Evolutionary conservation across 1,140 invertebrate genomes (phyloP).

Genomic region (Drosophila nannoptera): DNA sequence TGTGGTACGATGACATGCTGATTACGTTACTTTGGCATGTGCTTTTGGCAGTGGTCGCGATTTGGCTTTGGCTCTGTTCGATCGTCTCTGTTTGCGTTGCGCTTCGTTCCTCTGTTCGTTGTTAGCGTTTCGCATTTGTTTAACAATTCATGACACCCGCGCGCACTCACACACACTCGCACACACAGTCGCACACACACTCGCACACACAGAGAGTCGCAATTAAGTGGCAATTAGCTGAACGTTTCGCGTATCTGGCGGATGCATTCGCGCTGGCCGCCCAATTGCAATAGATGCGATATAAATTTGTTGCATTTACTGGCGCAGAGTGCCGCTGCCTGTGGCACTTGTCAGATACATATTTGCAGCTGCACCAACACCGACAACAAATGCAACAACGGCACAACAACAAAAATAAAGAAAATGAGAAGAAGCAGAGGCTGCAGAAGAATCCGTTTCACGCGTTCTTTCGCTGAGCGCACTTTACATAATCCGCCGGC

Average conservation of each 20-base stretch:
- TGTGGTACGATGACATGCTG: constrained; percentile 75
- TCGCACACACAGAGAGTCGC: not conserved
- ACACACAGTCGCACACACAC: constrained; percentile 24
- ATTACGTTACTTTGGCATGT: constrained; percentile 61
- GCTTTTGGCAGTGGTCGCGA: constrained; percentile 28
- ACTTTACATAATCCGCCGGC: constrained; percentile 75
- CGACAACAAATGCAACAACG: not conserved
- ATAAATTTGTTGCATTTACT: constrained; percentile 71
- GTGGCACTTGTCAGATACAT: constrained; percentile 12
- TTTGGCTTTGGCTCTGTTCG: constrained; percentile 24
- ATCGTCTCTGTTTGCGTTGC: constrained; percentile 7
- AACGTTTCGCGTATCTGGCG: constrained; percentile 54
- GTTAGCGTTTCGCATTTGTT: constrained; percentile 1
- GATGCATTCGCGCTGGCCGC: constrained; percentile 46
- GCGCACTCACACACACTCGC: not conserved
- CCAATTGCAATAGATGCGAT: constrained; percentile 74
- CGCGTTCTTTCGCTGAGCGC: not conserved
- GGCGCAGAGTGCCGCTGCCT: constrained; percentile 18
- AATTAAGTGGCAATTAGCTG: constrained; percentile 49
- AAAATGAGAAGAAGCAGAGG: too few species aligned
- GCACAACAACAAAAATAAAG: constrained; percentile 8
- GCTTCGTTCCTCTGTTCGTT: constrained; percentile 17
- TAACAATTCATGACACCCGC: constrained; percentile 14
- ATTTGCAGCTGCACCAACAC: constrained; percentile 8
- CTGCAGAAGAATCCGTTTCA: too few species aligned